These are phyloP conservation scores for Ceuthmochares aereus DNA, from an alignment of 2,113 vertebrate species.

Conservation along the genomic window DNA sequence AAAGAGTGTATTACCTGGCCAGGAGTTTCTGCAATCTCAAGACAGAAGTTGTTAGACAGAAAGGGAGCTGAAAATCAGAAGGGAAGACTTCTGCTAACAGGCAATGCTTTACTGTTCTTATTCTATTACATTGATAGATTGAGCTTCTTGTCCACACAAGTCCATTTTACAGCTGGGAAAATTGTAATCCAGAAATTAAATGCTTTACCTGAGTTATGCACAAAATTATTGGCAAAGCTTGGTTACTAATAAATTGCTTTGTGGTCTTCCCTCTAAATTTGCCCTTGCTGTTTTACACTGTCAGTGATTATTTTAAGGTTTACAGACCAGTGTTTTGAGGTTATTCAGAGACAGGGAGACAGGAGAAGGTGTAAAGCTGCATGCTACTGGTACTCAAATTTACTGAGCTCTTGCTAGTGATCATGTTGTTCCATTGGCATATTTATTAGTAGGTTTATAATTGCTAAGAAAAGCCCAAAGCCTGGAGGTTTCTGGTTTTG, in stretches of 20 bases:
- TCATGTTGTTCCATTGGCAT: neutral
- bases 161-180: neutral
- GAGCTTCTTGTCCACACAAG: neutral
- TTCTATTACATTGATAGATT: neutral
- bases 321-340: neutral
- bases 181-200: neutral
- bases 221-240: neutral
- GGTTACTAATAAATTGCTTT: neutral
- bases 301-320: neutral
- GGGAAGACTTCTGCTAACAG: neutral
- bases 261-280: neutral
- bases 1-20: neutral
- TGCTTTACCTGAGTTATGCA: rapidly evolving
- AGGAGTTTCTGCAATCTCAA: neutral
- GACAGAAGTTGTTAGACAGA: neutral
- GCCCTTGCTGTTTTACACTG: neutral
- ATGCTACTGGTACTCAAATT: neutral
- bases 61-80: neutral
- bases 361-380: neutral
- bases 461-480: neutral
- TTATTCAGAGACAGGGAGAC: neutral
- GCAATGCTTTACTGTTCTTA: neutral
- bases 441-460: neutral
- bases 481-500: neutral
- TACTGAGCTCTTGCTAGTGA: neutral